Conservation (phyloP, 2,888 invertebrate genomes). For the Limnephilus lunatus region DNA sequence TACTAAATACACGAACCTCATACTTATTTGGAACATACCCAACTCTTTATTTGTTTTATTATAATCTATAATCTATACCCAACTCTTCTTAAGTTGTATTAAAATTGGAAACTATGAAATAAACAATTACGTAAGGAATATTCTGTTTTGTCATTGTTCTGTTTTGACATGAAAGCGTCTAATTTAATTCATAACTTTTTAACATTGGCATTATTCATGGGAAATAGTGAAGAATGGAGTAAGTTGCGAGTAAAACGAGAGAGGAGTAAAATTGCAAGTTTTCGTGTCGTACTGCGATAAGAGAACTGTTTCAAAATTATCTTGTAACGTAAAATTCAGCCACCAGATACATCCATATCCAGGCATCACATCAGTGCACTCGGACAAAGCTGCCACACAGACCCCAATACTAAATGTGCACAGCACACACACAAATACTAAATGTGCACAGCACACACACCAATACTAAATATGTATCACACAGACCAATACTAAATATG, state of each 20-base stretch:
- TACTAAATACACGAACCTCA: too few species aligned
- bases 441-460: not conserved
- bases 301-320: conserved; percentile 10
- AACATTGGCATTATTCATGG: not conserved
- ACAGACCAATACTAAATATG: not conserved
- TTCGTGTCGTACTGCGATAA: conserved; percentile 4
- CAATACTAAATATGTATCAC: not conserved
- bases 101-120: too few species aligned
- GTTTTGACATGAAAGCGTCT: too few species aligned
- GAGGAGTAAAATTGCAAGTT: not conserved
- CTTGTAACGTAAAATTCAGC: conserved; percentile 6
- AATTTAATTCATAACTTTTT: not conserved
- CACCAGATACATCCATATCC: not conserved
- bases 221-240: not conserved
- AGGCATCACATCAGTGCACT: not conserved
- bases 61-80: too few species aligned
- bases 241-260: not conserved
- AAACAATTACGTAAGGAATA: too few species aligned
- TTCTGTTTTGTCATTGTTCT: too few species aligned
- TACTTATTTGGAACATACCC: too few species aligned
- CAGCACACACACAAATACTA: not conserved
- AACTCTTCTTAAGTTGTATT: too few species aligned
- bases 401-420: not conserved
- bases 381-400: not conserved
- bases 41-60: too few species aligned